Base-by-base conservation (phyloP, 92 coral and sea anemone genomes). In the Bergia sp. region DNA sequence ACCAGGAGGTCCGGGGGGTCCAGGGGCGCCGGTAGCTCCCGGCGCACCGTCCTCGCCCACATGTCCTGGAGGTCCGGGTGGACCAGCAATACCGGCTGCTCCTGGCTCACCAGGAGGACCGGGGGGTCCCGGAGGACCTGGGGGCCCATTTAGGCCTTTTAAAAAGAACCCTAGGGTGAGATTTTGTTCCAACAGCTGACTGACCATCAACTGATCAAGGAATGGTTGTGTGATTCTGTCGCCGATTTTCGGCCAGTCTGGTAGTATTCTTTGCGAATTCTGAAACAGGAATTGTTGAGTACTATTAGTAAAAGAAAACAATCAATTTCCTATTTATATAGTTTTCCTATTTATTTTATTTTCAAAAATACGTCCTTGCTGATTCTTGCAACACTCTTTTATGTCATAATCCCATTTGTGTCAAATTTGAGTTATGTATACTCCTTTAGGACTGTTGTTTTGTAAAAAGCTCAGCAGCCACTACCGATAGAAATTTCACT, bases 11-110 rank as follows among this genome's bases (percentile, higher is more conserved):
- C 99, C 99, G 44, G 99, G 98, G 15, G 99, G 99, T 42, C 99
- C 99, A 18, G 96, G 93, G 43, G 98, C 96, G 82, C 99, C 99
- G 0, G 99, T 97, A 20, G 99, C 98, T 57, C 99, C 99, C 6
- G 99, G 99, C 39, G 99, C 98, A 92, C 99, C 99, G 81, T 97
- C 99, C 76, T 97, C 99, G 57, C 99, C 99, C 43, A 97, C 99
- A 89, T 97, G 99, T 37, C 99, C 99, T 55, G 99, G 93, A 18
- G 98, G 87, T 8, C 99, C 99, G 47, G 97, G 91, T 21, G 98
- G 94, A 38, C 99, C 99, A 18, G 96, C 93, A 18, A 97, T 90
- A 57, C 99, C 99, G 38, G 95, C 94, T 8, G 97, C 95, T 36
- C 99, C 99, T 7, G 99, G 96, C 69, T 95, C 98, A 49, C 99